Evolutionary conservation across 2,797 vertebrate genomes (phyloP).

Genomic region (Coregonus sp.): DNA sequence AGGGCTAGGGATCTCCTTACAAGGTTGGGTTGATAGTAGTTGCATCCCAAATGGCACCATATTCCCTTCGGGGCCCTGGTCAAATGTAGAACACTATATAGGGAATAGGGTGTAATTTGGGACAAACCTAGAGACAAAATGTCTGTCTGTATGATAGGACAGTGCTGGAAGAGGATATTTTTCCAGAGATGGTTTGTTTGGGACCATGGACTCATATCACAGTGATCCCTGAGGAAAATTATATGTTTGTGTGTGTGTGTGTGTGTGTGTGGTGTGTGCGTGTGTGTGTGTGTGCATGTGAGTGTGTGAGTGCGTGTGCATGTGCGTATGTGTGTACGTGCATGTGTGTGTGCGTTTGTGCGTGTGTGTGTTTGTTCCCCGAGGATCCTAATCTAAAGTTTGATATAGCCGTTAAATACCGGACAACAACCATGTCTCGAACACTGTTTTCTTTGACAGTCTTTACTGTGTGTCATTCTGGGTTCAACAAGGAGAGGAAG

Average conservation of each 20-base stretch:
- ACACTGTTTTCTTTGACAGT: not conserved
- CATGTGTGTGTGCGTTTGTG: no score
- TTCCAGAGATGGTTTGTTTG: not conserved
- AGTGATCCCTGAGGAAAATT: not conserved
- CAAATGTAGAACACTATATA: not conserved
- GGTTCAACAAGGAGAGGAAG: no score
- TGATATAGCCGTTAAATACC: not conserved
- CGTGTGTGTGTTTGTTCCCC: not conserved
- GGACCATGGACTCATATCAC: conserved; percentile 13
- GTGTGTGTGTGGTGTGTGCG: no score
- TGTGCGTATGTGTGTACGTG: no score
- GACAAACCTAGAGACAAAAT: not conserved
- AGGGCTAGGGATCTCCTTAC: conserved; percentile 18
- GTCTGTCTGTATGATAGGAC: not conserved
- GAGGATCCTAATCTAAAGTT: not conserved
- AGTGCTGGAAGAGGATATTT: not conserved
- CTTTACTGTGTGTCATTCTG: no score
- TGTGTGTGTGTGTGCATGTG: not conserved
- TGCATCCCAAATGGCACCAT: no score
- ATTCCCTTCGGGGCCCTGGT: not conserved
- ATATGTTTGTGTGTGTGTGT: not conserved
- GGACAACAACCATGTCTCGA: no score
- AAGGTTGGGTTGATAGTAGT: conserved; percentile 7
- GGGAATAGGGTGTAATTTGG: no score
- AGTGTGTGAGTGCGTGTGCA: not conserved